Percentiles rank a stretch among this genome's conserved stretches.
These are phyloP conservation scores for Taeniopygia guttata DNA, from an alignment of 2,797 vertebrate genomes.

Conservation along the genomic window DNA sequence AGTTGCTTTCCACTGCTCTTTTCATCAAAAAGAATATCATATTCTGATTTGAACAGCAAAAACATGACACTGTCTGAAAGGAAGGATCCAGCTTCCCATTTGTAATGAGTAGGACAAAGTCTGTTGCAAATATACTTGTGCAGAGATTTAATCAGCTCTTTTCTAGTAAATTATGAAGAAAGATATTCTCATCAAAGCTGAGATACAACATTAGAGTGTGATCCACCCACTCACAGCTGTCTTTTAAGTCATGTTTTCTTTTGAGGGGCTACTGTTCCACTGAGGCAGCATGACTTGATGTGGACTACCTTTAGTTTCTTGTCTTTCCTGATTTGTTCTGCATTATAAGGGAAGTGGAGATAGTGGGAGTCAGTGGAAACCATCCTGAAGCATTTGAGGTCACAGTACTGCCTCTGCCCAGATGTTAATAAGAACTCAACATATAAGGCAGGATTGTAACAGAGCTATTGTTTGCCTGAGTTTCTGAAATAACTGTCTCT, in stretches of 20 bases:
- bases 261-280: neutral
- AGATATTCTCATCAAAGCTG: neutral
- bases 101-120: neutral
- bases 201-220: neutral
- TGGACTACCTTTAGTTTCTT: neutral
- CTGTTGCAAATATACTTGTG: neutral
- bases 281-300: neutral
- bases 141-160: neutral
- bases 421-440: neutral
- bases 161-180: neutral
- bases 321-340: neutral
- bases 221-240: neutral
- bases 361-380: neutral
- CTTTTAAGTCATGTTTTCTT: conserved; percentile 3
- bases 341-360: neutral
- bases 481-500: neutral
- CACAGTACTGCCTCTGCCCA: neutral
- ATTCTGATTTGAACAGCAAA: neutral
- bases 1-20: neutral
- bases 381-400: neutral
- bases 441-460: neutral
- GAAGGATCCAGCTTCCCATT: neutral
- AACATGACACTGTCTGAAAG: neutral
- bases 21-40: neutral
- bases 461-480: neutral